Percentiles rank a stretch among this genome's conserved stretches.
Evolutionary conservation across 2,888 invertebrate genomes (phyloP).

Genomic region (Dynastes grantii): DNA sequence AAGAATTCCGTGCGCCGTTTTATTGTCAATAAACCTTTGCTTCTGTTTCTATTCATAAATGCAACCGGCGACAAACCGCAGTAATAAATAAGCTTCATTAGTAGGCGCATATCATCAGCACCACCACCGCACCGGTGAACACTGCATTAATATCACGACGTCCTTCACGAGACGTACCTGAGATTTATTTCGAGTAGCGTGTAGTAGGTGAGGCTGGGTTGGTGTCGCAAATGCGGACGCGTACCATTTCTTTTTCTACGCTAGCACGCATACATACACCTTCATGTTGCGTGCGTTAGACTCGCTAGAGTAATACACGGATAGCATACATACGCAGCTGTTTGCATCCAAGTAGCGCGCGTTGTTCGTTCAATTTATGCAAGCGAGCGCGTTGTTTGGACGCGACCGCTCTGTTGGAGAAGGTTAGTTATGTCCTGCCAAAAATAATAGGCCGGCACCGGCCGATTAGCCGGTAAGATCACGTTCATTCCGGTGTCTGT

Average conservation of each 20-base stretch:
- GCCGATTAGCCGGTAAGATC: neutral
- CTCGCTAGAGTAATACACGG: too few species aligned
- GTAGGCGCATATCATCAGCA: neutral
- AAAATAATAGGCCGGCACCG: constrained; percentile 36
- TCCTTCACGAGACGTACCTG: constrained; percentile 32
- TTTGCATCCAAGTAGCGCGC: too few species aligned
- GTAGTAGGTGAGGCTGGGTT: neutral
- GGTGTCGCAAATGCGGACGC: neutral
- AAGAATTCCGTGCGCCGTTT: too few species aligned
- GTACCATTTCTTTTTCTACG: too few species aligned
- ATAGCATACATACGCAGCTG: too few species aligned
- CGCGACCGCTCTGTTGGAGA: constrained; percentile 12
- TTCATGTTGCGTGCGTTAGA: too few species aligned
- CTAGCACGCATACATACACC: too few species aligned
- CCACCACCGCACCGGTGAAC: neutral
- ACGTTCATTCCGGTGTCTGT: neutral
- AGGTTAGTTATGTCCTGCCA: constrained; percentile 48
- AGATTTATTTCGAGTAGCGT: constrained; percentile 31
- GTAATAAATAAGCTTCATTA: neutral
- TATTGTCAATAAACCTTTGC: too few species aligned
- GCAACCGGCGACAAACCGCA: too few species aligned
- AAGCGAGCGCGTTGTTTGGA: constrained; percentile 1
- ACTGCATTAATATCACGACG: constrained; percentile 2
- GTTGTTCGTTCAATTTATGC: neutral
- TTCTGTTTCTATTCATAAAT: too few species aligned